Percentiles rank a stretch among this genome's conserved stretches.
These are phyloP conservation scores for Poecile montanus DNA, from an alignment of 2,797 vertebrate species.

Conservation along the genomic window DNA sequence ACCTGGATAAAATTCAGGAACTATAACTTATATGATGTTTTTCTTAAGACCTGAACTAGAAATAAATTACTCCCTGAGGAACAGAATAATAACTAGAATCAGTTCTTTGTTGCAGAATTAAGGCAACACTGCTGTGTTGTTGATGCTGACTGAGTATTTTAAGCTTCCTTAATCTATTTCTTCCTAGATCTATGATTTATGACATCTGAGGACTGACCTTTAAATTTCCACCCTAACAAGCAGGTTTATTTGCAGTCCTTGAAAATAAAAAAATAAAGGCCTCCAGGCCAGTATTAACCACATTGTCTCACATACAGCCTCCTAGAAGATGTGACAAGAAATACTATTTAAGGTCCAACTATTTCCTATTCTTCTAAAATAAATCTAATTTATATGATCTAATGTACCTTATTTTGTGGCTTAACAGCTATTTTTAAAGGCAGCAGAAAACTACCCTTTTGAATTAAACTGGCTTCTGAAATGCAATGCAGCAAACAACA, in stretches of 20 bases:
- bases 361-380: not conserved
- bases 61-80: slow-evolving; percentile 34
- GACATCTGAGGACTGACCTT: slow-evolving; percentile 43
- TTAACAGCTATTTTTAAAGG: slow-evolving; percentile 8
- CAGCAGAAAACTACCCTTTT: not conserved
- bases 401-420: not conserved
- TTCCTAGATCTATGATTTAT: slow-evolving; percentile 51
- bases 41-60: not conserved
- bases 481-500: not conserved
- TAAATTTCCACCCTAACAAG: slow-evolving; percentile 58
- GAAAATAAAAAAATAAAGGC: slow-evolving; percentile 38
- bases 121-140: not conserved
- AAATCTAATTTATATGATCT: not conserved
- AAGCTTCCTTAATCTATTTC: slow-evolving; percentile 36
- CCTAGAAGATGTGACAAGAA: slow-evolving; percentile 1
- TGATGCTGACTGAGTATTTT: slow-evolving; percentile 41
- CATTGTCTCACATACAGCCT: not conserved
- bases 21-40: not conserved
- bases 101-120: slow-evolving; percentile 30
- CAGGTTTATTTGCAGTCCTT: slow-evolving; percentile 41
- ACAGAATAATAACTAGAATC: slow-evolving; percentile 34
- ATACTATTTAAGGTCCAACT: not conserved
- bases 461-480: not conserved
- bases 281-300: slow-evolving; percentile 26
- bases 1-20: not conserved